Percentiles rank a stretch among this genome's conserved stretches.
phyloP scores from a whole-genome alignment of 2,797 vertebrate species.

The Xenentodon cancila region DNA sequence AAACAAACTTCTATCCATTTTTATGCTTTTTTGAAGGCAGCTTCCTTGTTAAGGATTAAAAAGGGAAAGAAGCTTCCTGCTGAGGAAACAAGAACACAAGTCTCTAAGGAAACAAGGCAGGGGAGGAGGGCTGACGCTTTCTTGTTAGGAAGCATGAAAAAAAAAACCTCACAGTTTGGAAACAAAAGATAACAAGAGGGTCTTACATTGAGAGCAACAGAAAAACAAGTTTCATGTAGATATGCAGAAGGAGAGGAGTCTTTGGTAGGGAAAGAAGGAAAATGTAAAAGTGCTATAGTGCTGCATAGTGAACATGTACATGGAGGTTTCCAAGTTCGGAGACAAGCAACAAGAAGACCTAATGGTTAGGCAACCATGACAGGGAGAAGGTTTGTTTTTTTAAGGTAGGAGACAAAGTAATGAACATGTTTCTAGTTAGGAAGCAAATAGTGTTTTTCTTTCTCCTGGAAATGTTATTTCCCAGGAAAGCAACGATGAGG shows the following conservation, averaged over 20 bases:
- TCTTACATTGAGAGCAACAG: background rate
- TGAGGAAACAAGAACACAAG: conserved; percentile 13
- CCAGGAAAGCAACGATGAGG: background rate
- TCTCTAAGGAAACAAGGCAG: conserved; percentile 3
- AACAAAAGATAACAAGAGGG: conserved; percentile 9
- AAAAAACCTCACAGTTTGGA: conserved; percentile 3
- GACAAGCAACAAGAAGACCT: background rate
- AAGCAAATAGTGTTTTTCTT: conserved; percentile 1
- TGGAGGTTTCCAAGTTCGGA: background rate
- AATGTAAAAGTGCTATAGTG: too few species aligned
- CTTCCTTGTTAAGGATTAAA: conserved; percentile 15
- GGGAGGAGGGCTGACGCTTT: background rate
- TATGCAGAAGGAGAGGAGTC: background rate
- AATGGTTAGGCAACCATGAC: background rate
- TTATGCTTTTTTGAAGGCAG: background rate
- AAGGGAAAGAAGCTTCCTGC: background rate
- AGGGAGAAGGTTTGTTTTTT: background rate
- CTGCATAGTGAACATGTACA: background rate
- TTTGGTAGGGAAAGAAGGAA: background rate
- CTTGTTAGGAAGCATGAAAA: conserved; percentile 7
- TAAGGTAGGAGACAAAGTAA: conserved; percentile 5
- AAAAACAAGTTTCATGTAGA: conserved; percentile 2
- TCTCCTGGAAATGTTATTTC: too few species aligned
- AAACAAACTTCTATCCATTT: background rate
- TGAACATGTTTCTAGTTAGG: background rate